Conservation (phyloP, 2,113 vertebrate species). For the Andinoacara biseriatus region DNA sequence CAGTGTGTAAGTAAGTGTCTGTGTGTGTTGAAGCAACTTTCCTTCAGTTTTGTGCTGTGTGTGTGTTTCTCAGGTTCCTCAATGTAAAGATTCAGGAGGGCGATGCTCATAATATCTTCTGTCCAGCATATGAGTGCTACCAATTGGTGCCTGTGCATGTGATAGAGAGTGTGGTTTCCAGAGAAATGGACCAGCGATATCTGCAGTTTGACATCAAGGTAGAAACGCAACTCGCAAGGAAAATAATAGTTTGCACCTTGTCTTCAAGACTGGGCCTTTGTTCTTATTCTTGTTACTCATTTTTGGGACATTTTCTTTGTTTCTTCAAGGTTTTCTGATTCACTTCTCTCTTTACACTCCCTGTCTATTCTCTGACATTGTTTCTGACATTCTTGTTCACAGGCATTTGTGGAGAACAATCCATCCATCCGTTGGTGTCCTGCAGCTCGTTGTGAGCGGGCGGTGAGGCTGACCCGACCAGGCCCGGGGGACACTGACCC, state of each 20-base stretch:
- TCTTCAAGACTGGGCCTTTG: neutral
- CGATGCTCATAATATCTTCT: constrained; percentile 78
- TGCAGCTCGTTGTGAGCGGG: constrained; percentile 93
- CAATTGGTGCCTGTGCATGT: constrained; percentile 77
- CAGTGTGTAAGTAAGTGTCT: neutral
- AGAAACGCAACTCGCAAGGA: neutral
- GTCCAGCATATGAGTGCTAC: constrained; percentile 76
- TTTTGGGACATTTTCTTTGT: neutral
- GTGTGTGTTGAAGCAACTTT: neutral
- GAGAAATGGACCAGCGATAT: constrained; percentile 78
- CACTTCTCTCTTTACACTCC: neutral
- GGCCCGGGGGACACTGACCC: constrained; percentile 88
- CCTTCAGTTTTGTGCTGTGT: neutral
- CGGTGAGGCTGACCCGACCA: constrained; percentile 91
- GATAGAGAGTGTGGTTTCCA: constrained; percentile 76
- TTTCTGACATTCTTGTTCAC: neutral
- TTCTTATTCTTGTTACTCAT: neutral
- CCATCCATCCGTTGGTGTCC: constrained; percentile 98
- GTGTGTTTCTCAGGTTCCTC: constrained; percentile 65
- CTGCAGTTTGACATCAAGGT: constrained; percentile 79
- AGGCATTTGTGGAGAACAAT: constrained; percentile 79
- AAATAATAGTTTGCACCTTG: neutral
- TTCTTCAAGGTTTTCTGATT: neutral
- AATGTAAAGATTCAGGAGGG: constrained; percentile 78
- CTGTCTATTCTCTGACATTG: neutral